Evolutionary conservation across 1,140 invertebrate species (phyloP), one percentile per base, ranked within the genome.

Genomic region (Drusus annulatus): DNA sequence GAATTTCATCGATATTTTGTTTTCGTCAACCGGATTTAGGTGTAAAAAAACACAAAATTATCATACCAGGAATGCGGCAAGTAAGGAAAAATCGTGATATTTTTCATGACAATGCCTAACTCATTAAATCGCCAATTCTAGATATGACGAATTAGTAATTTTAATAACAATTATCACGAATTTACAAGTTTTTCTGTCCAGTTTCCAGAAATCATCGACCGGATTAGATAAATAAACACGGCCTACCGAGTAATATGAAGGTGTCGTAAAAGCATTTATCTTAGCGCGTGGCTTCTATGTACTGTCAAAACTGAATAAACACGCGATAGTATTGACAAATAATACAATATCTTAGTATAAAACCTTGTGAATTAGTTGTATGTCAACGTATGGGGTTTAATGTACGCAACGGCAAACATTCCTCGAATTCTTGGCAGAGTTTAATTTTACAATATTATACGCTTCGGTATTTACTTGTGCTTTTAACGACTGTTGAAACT

Each of bases 251-350:
- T 65, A 25, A 31, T 3, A 10, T 21, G n/a, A 3, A 51, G 8
- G 10, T 23, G 19, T 23, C 16, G 16, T 52, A 21, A 23, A 52
- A 65, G 62, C 10, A 28, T 21, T 68, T 4, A 52, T 3, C n/a
- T 8, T 10, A 23, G 17, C 50, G 17, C 68, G 68, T 71, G 68
- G 52, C 68, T 71, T 71, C 68, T 71, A 19, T 4, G 68, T 52
- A 71, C 54, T 23, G 8, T 21, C 19, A 23, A 52, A 51, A 17
- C 15, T 16, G 45, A 25, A 16, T 71, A 71, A 71, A 52, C 25
- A 17, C 10, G 15, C 50, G 6, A 52, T 71, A 71, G 36, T 45
- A 71, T 71, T 71, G 50, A 54, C 45, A 71, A 71, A 71, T 71
- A 71, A 71, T 21, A 36, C 10, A 0, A 45, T 45, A 1, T 45